Base-by-base conservation (phyloP, 2,797 vertebrate genomes). In the Yasuhikotakia modesta region DNA sequence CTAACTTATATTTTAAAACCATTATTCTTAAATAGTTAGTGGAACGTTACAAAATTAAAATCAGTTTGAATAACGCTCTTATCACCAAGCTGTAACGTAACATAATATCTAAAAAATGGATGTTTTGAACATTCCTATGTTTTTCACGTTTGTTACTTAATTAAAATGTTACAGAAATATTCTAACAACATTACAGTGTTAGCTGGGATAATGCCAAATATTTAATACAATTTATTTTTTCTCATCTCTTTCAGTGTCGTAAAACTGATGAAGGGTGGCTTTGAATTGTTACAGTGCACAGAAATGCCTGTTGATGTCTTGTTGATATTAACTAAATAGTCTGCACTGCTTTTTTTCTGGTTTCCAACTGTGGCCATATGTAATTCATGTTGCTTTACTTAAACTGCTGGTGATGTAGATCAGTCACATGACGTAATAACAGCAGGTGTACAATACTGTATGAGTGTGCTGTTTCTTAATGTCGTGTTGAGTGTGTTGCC, bases 371-470 rank as follows among this genome's bases (percentile, higher is more conserved):
- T 32, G 7, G 57, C 8, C 14, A n/a, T 16, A 4, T 2, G 5
- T 60, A 22, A 2, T 50, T 73, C 58, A 73, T 50, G n/a, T 63
- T 73, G 46, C 13, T 52, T 63, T 21, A 52, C 39, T 30, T 65
- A 14, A 11, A 43, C 22, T 17, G 17, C 13, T 30, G 57, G n/a
- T 60, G 39, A 63, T 35, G n/a, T n/a, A 27, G 27, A 27, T 27
- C 30, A 63, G 27, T 53, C 16, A 52, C 13, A 21, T 65, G 30
- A 52, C 22, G 46, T 58, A 53, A 68, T 48, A 70, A 78, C 60
- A 71, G 68, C 68, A 65, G 67, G 76, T 71, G 68, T 55, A 52
- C 43, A 58, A 65, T 45, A 53, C 16, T 0, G 46, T 53, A 21
- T 78, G 76, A 32, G 69, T 30, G 21, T 19, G 65, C 55, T 53